Evolutionary conservation across 2,113 vertebrate species (phyloP).

Genomic region (cattle (Bos taurus)): DNA sequence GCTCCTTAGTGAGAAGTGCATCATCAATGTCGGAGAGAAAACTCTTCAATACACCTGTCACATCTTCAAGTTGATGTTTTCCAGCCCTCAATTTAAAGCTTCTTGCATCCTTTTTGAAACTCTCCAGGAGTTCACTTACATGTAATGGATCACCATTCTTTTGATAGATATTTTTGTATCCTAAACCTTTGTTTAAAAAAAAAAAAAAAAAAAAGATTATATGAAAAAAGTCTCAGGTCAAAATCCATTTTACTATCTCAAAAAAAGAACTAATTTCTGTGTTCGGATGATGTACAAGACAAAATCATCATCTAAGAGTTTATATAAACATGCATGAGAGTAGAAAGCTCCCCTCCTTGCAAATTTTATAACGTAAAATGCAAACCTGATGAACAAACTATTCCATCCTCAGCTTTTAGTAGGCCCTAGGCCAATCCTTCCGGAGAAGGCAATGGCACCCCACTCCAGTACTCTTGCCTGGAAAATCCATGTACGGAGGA

Average conservation of each 20-base stretch:
- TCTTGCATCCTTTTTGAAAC: slow-evolving; percentile 91
- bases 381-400: background rate
- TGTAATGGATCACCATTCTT: slow-evolving; percentile 83
- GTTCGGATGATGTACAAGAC: background rate
- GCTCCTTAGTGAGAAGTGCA: slow-evolving; percentile 93
- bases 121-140: slow-evolving; percentile 85
- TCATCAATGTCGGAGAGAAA: slow-evolving; percentile 92
- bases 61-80: slow-evolving; percentile 91
- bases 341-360: rapidly evolving
- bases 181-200: slow-evolving; percentile 86
- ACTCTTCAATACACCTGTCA: slow-evolving; percentile 89
- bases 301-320: background rate
- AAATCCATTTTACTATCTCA: background rate
- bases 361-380: background rate
- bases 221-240: background rate
- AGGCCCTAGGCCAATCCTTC: background rate
- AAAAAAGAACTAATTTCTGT: background rate
- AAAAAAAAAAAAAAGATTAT: slow-evolving; percentile 46
- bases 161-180: slow-evolving; percentile 90
- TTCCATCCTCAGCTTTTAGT: background rate
- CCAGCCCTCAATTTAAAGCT: slow-evolving; percentile 91
- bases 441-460: no score
- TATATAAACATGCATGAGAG: background rate
- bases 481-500: background rate
- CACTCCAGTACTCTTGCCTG: no score